Evolutionary conservation across 1,140 invertebrate genomes (phyloP), one percentile per base, ranked within the genome.

Genomic region (Meteorus sp.): DNA sequence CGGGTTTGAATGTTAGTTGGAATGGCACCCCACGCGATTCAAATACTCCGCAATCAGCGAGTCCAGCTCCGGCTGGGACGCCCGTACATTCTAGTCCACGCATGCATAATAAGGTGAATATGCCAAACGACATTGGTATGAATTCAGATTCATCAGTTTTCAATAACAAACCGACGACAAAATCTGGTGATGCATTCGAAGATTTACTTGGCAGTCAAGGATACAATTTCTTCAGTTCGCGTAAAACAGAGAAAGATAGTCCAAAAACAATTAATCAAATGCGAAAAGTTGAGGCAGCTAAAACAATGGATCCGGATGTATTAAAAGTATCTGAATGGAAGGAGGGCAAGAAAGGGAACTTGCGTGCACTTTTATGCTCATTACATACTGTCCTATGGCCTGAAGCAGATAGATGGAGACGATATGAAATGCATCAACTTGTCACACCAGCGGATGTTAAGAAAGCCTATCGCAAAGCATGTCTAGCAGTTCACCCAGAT

Each of bases 401-500:
- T 19, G 93, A 93, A 44, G 91, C 92, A 47, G 75, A 75, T 1
- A 89, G 91, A 62, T 99, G 97, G 97, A 85, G 89, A 59, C 89
- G 90, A 61, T 89, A 90, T 65, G 92, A 96, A 62, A 99, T 99
- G 94, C 88, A 93, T 69, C 92, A 97, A 57, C 82, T 99, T 19
- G 91, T 99, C 0, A 86, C 89, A 0, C 78, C 92, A 5, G 88
- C 88, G 2, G 93, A 99, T 78, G 97, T 99, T 9, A 99, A 99
- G 77, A 97, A 97, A 72, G 86, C 89, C 31, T 99, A 99, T 78
- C 83, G 95, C 33, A 94, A 92, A 75, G 97, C 97, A 17, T 98
- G 96, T 68, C 83, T 99, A 9, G 92, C 94, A 45, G 94, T 98
- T 25, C 97, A 99, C 85, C 97, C 98, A 0, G 98, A 99, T 74